phyloP scores from a whole-genome alignment of 2,888 invertebrate species.

The Cosmopolites sordidus region DNA sequence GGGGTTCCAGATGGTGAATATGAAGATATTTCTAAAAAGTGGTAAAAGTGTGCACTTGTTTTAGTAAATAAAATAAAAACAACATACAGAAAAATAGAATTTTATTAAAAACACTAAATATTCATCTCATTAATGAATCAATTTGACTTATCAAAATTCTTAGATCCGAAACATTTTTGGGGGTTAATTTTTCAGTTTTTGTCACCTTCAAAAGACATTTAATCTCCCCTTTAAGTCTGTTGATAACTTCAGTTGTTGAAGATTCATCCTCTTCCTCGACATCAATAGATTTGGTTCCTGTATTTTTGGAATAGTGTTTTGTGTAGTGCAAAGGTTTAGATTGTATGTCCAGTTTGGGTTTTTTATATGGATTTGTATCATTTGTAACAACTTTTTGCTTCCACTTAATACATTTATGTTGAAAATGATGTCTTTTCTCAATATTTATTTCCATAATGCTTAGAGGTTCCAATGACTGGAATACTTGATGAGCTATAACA shows the following conservation, averaged over 20 bases:
- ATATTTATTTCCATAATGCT: not conserved
- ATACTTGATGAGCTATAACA: constrained; percentile 12
- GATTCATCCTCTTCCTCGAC: constrained; percentile 13
- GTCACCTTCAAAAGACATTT: constrained; percentile 31
- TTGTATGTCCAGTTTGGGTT: constrained; percentile 3
- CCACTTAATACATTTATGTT: constrained; percentile 19
- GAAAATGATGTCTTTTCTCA: constrained; percentile 2
- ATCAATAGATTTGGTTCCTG: not conserved
- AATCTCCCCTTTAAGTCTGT: constrained; percentile 31
- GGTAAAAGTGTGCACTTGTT: constrained; percentile 52
- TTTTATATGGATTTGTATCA: constrained; percentile 2
- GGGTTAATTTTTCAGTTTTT: constrained; percentile 31
- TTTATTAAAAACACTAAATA: too few relatives aligned
- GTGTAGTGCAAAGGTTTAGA: not conserved
- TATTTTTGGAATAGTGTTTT: too few relatives aligned
- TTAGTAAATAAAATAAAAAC: too few relatives aligned
- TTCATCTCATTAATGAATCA: constrained; percentile 27
- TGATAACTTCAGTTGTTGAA: constrained; percentile 27
- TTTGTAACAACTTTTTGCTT: constrained; percentile 1
- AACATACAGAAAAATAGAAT: too few relatives aligned
- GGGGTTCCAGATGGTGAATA: constrained; percentile 88
- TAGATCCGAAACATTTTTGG: constrained; percentile 32
- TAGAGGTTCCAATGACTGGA: constrained; percentile 5
- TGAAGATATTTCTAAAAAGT: constrained; percentile 73
- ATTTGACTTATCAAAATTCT: constrained; percentile 31